A percentile compares a stretch with the other conserved stretches of the same genome.
Evolutionary conservation across 1,140 invertebrate species (phyloP).

Genomic region (Batillaria attramentaria): DNA sequence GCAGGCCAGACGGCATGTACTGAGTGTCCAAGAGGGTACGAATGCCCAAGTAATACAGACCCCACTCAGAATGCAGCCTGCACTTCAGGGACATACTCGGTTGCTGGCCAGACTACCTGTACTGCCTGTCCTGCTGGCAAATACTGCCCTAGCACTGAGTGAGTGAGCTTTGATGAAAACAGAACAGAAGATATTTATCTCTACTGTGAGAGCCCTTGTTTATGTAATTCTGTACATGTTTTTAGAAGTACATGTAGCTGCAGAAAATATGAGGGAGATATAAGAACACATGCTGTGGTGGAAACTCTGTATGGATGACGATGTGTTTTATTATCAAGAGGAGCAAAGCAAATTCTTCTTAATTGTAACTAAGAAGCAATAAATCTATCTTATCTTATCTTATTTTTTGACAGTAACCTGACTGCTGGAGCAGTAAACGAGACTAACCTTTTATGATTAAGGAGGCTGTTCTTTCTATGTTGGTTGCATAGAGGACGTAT

Average conservation of each 20-base stretch:
- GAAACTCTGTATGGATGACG: no score
- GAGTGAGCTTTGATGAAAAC: neutral
- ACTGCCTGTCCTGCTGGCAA: slow-evolving; percentile 51
- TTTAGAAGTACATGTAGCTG: no score
- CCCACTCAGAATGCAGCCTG: slow-evolving; percentile 50
- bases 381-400: no score
- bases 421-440: neutral
- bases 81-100: slow-evolving; percentile 52
- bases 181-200: neutral
- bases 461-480: neutral
- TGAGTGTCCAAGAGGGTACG: slow-evolving; percentile 57
- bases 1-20: slow-evolving; percentile 53
- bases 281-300: no score
- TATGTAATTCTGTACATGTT: no score
- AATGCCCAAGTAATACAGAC: slow-evolving; percentile 53
- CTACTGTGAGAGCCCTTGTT: no score
- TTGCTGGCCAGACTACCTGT: slow-evolving; percentile 44
- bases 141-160: slow-evolving; percentile 55
- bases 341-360: no score
- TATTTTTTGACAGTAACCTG: neutral
- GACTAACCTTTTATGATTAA: neutral
- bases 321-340: no score
- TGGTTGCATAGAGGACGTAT: neutral
- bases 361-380: no score
- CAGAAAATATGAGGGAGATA: no score